Conservation (phyloP, 2,113 vertebrate species). For the Delphinus delphis region DNA sequence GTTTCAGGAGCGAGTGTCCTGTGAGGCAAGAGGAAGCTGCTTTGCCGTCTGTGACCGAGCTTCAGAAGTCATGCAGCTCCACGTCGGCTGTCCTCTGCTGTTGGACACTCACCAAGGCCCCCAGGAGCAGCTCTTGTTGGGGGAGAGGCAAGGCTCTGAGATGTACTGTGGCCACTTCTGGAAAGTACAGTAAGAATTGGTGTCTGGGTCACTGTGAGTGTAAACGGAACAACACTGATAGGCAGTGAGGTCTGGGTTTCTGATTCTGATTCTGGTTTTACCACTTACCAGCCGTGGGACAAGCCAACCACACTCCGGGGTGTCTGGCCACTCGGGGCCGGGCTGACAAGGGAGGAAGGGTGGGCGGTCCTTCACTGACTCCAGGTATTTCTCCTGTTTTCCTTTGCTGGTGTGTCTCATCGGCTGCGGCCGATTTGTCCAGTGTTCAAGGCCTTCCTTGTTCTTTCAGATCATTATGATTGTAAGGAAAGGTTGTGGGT, state of each 20-base stretch:
- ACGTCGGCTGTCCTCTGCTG: fast-evolving
- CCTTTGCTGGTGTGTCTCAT: not conserved
- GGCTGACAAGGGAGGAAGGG: too few species aligned
- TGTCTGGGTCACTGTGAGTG: fast-evolving
- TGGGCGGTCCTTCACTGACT: not conserved
- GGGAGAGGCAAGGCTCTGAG: not conserved
- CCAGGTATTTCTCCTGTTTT: fast-evolving
- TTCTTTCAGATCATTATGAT: slow-evolving; percentile 54
- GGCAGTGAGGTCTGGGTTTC: not conserved
- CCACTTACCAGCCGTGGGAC: too few species aligned
- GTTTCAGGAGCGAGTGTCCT: not conserved
- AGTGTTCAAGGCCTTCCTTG: slow-evolving; percentile 67
- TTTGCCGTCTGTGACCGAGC: not conserved
- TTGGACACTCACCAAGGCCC: fast-evolving
- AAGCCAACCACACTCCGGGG: too few species aligned
- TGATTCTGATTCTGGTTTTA: not conserved
- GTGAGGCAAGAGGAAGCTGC: too few species aligned
- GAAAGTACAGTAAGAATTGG: fast-evolving
- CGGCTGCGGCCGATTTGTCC: not conserved
- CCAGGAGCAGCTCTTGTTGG: not conserved
- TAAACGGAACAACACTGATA: fast-evolving
- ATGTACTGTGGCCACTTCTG: not conserved
- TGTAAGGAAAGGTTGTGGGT: slow-evolving; percentile 19
- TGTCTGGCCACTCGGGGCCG: too few species aligned
- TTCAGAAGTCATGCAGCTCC: not conserved